These are phyloP conservation scores for Galbula dea DNA, from an alignment of 2,113 vertebrate species.

Conservation along the genomic window DNA sequence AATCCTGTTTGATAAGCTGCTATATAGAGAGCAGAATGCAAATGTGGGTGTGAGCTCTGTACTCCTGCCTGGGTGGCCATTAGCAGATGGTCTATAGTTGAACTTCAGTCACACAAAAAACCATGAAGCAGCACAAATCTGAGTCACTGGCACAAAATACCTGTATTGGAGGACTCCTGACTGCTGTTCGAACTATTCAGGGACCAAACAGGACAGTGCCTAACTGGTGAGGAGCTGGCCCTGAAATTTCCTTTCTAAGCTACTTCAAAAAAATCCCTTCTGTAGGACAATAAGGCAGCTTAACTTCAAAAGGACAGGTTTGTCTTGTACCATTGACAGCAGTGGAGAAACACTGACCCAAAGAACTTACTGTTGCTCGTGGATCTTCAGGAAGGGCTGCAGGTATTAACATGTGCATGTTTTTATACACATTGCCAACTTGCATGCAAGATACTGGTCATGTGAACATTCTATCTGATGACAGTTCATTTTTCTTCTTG, in stretches of 20 bases:
- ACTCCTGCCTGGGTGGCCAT: neutral
- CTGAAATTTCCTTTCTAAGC: neutral
- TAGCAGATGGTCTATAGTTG: constrained; percentile 15
- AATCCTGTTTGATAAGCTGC: neutral
- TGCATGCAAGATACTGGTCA: neutral
- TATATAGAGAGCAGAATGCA: neutral
- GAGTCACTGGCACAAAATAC: neutral
- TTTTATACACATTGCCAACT: neutral
- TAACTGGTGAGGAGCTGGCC: neutral
- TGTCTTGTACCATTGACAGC: neutral
- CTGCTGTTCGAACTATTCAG: neutral
- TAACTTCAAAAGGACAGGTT: neutral
- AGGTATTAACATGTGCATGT: neutral
- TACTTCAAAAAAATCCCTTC: neutral
- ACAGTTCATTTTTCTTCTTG: constrained; percentile 1
- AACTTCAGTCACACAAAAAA: neutral
- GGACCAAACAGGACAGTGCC: neutral
- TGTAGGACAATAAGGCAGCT: neutral
- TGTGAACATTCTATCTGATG: neutral
- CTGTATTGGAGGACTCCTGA: neutral
- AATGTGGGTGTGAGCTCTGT: neutral
- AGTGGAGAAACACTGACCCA: neutral
- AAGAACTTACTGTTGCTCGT: neutral
- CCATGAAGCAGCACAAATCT: neutral
- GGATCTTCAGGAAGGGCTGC: neutral